A percentile compares a stretch with the other conserved stretches of the same genome.
phyloP scores from a whole-genome alignment of 53 echinoderm and acorn worm genomes.

The Astropecten irregularis region DNA sequence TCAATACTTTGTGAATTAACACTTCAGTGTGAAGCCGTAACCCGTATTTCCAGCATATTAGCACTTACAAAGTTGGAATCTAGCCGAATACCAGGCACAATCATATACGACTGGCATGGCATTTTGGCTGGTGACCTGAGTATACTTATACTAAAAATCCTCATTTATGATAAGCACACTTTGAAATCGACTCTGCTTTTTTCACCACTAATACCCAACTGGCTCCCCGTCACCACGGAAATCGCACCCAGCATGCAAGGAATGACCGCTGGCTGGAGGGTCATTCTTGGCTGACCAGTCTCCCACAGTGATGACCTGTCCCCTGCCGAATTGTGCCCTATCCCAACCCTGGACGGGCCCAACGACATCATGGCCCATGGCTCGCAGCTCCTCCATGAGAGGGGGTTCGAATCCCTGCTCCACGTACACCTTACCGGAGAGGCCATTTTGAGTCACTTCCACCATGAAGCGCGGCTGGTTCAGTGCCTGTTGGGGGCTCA shows the following conservation, averaged over 20 bases:
- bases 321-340: slow-evolving; percentile 72
- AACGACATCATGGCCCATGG: slow-evolving; percentile 70
- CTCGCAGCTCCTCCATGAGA: slow-evolving; percentile 37
- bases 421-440: slow-evolving; percentile 45
- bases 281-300: slow-evolving; percentile 63
- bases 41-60: too few species aligned
- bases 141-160: too few species aligned
- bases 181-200: too few species aligned
- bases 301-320: slow-evolving; percentile 76
- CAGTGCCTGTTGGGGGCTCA: slow-evolving; percentile 84
- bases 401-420: slow-evolving; percentile 70
- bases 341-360: slow-evolving; percentile 64
- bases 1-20: too few species aligned
- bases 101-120: too few species aligned
- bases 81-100: too few species aligned
- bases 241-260: slow-evolving; percentile 79
- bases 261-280: neutral
- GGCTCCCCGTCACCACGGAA: slow-evolving; percentile 78
- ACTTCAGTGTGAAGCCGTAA: too few species aligned
- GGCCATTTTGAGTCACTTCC: slow-evolving; percentile 33
- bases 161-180: too few species aligned
- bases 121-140: too few species aligned
- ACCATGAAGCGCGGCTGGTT: slow-evolving; percentile 70
- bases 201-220: slow-evolving; percentile 40
- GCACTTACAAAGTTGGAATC: too few species aligned